phyloP scores from a whole-genome alignment of 2,888 invertebrate species.

The Pyrocoelia pectoralis region DNA sequence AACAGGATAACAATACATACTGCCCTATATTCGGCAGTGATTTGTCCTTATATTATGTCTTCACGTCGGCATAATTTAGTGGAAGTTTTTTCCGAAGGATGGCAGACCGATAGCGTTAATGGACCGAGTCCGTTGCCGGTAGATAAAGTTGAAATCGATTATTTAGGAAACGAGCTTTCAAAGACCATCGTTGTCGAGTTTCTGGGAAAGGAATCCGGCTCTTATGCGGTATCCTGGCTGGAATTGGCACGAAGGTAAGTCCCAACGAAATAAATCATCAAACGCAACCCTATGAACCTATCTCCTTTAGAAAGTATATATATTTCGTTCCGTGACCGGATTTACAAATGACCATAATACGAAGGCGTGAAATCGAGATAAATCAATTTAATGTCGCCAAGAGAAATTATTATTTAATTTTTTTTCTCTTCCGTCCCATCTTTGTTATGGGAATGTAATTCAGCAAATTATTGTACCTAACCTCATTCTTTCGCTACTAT shows the following conservation, averaged over 20 bases:
- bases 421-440: not conserved
- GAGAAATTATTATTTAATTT: not conserved
- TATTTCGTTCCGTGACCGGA: conserved; percentile 3
- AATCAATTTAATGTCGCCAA: not conserved
- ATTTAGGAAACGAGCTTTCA: conserved; percentile 69
- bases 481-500: no score
- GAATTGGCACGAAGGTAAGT: conserved; percentile 75
- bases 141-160: conserved; percentile 64
- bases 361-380: conserved; percentile 1
- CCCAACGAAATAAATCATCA: conserved; percentile 3
- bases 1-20: conserved; percentile 84
- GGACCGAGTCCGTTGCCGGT: conserved; percentile 50
- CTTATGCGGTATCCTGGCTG: conserved; percentile 83
- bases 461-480: not conserved
- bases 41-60: conserved; percentile 66
- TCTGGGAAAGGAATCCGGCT: conserved; percentile 76
- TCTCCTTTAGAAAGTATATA: not conserved
- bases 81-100: conserved; percentile 86
- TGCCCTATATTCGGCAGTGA: conserved; percentile 64
- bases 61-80: conserved; percentile 71
- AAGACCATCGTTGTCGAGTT: conserved; percentile 82
- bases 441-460: not conserved
- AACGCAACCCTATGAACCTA: no score
- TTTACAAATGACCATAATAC: not conserved
- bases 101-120: conserved; percentile 64